These are phyloP conservation scores for Stratiomys singularior DNA, from an alignment of 2,888 invertebrate species.

Conservation along the genomic window DNA sequence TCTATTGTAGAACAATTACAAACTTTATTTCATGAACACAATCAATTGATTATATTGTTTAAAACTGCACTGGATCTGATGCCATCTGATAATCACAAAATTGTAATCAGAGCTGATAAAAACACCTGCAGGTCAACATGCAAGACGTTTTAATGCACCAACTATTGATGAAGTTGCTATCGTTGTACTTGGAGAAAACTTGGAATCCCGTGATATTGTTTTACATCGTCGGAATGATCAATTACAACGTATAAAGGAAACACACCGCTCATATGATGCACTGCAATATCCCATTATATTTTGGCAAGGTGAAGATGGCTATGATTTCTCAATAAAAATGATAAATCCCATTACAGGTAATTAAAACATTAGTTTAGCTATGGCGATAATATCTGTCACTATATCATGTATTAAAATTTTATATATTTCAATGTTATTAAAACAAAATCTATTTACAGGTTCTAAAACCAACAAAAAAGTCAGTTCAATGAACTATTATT, in stretches of 20 bases:
- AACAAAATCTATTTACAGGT: constrained; percentile 4
- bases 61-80: constrained; percentile 56
- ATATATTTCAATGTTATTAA: background rate
- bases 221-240: constrained; percentile 51
- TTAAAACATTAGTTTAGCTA: constrained; percentile 13
- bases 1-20: constrained; percentile 31
- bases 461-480: constrained; percentile 33
- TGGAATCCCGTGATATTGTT: constrained; percentile 59
- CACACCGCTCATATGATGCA: constrained; percentile 58
- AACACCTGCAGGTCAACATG: constrained; percentile 57
- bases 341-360: constrained; percentile 41
- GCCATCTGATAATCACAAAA: constrained; percentile 58
- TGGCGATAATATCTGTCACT: background rate
- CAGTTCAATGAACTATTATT: constrained; percentile 37
- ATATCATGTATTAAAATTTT: background rate
- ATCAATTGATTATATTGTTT: constrained; percentile 57
- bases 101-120: constrained; percentile 60
- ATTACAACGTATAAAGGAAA: constrained; percentile 50
- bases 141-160: constrained; percentile 59
- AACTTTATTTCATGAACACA: constrained; percentile 53
- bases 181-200: constrained; percentile 57
- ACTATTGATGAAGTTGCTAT: constrained; percentile 60
- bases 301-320: constrained; percentile 43
- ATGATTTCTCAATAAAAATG: constrained; percentile 39
- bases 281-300: constrained; percentile 57